phyloP scores from a whole-genome alignment of 2,797 vertebrate species.

The Notolepis coatsorum region DNA sequence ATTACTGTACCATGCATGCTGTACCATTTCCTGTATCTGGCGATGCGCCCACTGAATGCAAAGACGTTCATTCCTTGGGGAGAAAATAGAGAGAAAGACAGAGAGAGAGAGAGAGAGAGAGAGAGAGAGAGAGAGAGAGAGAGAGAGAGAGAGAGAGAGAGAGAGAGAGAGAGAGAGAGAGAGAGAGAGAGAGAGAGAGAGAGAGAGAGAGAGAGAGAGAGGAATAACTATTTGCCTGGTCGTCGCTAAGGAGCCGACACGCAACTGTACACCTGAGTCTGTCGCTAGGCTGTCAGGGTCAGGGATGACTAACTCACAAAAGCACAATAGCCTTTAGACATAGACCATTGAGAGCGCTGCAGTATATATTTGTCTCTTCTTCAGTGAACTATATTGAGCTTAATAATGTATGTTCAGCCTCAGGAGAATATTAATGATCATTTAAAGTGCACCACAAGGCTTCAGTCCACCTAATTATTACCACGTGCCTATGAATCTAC shows the following conservation, averaged over 20 bases:
- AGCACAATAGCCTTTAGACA: constrained; percentile 12
- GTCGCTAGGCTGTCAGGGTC: constrained; percentile 32
- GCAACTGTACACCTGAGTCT: constrained; percentile 6
- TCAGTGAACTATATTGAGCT: constrained; percentile 5
- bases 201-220: too few relatives aligned
- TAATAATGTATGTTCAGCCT: constrained; percentile 5
- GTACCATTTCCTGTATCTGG: background rate
- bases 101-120: too few relatives aligned
- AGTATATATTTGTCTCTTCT: constrained; percentile 12
- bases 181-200: too few relatives aligned
- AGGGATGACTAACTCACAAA: constrained; percentile 7
- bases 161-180: too few relatives aligned
- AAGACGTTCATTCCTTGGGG: constrained; percentile 17
- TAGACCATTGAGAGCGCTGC: constrained; percentile 17
- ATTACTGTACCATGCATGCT: background rate
- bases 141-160: too few relatives aligned
- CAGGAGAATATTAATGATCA: background rate
- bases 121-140: too few relatives aligned
- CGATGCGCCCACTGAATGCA: background rate
- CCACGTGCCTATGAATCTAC: background rate
- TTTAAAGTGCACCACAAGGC: background rate
- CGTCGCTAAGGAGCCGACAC: constrained; percentile 25
- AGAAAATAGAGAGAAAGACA: too few relatives aligned
- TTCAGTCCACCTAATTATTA: background rate
- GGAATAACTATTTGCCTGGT: background rate